Evolutionary conservation across 1,140 invertebrate species (phyloP).

Genomic region (Schlechtendalia chinensis): DNA sequence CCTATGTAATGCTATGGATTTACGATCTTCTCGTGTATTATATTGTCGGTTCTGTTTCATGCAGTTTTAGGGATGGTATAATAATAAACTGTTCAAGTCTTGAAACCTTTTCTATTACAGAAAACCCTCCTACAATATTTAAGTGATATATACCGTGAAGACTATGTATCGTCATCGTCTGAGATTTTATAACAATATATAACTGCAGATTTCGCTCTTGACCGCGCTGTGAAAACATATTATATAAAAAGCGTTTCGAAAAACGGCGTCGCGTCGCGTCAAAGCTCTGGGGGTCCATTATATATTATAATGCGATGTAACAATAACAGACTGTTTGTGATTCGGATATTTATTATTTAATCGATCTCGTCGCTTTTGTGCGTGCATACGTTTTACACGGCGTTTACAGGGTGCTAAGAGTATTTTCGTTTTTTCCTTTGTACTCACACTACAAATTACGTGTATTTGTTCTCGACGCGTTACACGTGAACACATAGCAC

Average conservation of each 20-base stretch:
- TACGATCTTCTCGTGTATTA: background rate
- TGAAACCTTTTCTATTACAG: too few relatives aligned
- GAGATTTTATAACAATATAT: too few relatives aligned
- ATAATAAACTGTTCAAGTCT: too few relatives aligned
- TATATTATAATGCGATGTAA: background rate
- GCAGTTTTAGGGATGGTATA: background rate
- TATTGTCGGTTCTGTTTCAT: background rate
- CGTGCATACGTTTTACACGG: background rate
- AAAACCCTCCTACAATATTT: too few relatives aligned
- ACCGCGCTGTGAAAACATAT: background rate
- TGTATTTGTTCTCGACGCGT: constrained; percentile 3
- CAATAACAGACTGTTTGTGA: background rate
- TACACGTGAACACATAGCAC: background rate
- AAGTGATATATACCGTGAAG: too few relatives aligned
- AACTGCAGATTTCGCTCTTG: background rate
- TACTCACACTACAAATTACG: background rate
- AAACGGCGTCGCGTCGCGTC: too few relatives aligned
- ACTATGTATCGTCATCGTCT: too few relatives aligned
- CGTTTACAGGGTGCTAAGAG: background rate
- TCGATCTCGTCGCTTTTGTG: background rate
- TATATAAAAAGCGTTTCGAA: background rate
- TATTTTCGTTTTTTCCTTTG: background rate
- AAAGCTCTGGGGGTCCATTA: background rate
- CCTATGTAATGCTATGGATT: background rate
- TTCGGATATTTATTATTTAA: background rate